These are phyloP conservation scores for Drosophila affinis DNA, from an alignment of 2,888 invertebrate genomes.

Conservation along the genomic window DNA sequence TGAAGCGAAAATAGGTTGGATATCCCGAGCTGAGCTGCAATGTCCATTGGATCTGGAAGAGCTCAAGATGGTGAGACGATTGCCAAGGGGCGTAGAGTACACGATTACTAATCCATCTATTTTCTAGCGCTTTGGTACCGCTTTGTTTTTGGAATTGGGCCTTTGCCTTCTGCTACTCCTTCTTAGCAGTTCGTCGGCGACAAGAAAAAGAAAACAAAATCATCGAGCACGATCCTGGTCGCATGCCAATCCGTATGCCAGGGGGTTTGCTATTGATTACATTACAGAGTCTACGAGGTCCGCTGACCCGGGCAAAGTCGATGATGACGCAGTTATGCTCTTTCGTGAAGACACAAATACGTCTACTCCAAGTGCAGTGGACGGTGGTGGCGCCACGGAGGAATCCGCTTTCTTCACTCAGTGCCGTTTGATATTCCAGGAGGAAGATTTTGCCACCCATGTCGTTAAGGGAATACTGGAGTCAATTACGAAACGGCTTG, in stretches of 20 bases:
- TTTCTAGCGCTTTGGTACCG: not conserved
- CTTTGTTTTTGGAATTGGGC: not conserved
- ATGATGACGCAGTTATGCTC: not conserved
- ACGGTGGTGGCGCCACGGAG: too few species aligned
- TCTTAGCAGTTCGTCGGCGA: not conserved
- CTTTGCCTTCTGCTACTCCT: not conserved
- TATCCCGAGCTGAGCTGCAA: not conserved
- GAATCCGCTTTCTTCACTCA: conserved; percentile 10
- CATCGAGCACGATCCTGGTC: not conserved
- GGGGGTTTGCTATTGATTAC: not conserved
- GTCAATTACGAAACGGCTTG: conserved; percentile 1
- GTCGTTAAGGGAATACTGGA: conserved; percentile 23
- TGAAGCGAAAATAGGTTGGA: not conserved
- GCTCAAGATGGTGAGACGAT: conserved; percentile 1
- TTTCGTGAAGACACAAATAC: too few species aligned
- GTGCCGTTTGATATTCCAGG: conserved; percentile 20
- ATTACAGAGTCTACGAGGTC: not conserved
- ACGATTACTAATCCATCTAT: not conserved
- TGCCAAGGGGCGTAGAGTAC: not conserved
- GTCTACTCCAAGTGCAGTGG: too few species aligned
- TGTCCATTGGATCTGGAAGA: not conserved
- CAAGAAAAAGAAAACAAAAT: not conserved
- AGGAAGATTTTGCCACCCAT: not conserved
- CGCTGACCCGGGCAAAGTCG: too few species aligned
- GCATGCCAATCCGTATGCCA: not conserved